Evolutionary conservation across 2,113 vertebrate species (phyloP).

Genomic region (Psilopsiagon aurifrons): DNA sequence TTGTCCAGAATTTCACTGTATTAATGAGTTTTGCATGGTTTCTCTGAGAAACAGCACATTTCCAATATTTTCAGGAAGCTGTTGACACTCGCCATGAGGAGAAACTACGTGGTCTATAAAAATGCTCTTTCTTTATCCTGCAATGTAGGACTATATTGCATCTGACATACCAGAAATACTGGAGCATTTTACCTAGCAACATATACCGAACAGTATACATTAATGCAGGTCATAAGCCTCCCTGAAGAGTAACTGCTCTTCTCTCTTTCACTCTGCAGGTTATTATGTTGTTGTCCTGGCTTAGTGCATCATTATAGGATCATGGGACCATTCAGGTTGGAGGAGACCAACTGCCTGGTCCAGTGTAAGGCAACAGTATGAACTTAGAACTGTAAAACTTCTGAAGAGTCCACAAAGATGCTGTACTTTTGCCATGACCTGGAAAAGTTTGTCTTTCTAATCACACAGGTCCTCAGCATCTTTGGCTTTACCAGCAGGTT

Average conservation of each 20-base stretch:
- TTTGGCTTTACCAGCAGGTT: neutral
- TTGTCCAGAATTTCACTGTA: neutral
- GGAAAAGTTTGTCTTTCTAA: neutral
- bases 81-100: neutral
- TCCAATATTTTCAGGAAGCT: neutral
- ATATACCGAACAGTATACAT: neutral
- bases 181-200: neutral
- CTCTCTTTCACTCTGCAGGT: neutral
- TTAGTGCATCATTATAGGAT: neutral
- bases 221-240: neutral
- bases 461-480: neutral
- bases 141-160: neutral
- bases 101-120: neutral
- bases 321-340: neutral
- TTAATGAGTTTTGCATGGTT: neutral
- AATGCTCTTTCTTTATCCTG: neutral
- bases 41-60: neutral
- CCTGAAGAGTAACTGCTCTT: neutral
- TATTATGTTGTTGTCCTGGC: neutral
- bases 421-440: neutral
- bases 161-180: neutral
- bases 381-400: neutral
- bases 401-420: neutral
- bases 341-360: neutral
- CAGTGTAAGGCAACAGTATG: neutral